Base-by-base conservation (phyloP, 92 coral and sea anemone genomes). In the Galaxea fascicularis region DNA sequence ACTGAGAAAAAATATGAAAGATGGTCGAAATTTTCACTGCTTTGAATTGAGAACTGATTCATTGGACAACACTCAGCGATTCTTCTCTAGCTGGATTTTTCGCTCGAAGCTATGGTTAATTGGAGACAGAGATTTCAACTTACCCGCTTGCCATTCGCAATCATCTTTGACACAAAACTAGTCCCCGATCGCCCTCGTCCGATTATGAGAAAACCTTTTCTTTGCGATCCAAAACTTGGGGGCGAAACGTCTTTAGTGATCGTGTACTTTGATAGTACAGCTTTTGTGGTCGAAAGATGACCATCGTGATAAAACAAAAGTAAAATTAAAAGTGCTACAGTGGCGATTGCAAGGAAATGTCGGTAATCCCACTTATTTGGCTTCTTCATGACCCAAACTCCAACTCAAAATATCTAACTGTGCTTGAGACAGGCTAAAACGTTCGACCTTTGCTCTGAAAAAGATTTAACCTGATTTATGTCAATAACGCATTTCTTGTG, bases 121-220 rank as follows among this genome's bases (percentile, higher is more conserved):
- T 10, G 27, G 18, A 16, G 13, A 16, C 31, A 27, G 20, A 13
- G 16, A 20, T 60, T 46, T n/a, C 28, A 44, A 79, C 84, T 79
- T n/a, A 79, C 84, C 51, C 75, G 63, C 8, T 65, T 26, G 30
- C 75, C 75, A 44, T 24, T 66, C 12, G 65, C 84, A 51, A 82
- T 57, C 86, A 82, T 82, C 45, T 45, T 82, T 31, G 79, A 70
- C 41, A 82, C 68, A 58, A 82, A 71, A 18, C 78, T 82, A 13
- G 86, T 82, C n/a, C 86, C 86, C 4, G 86, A 82, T 8, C 86
- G 86, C 3, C 79, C 86, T 22, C 15, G 39, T 56, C 86, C 86
- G 75, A 82, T 17, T 11, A 82, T 82, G 8, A 82, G 59, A 71
- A 82, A 82, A 41, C 86, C 62, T 71, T 29, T 56, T 39, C 86